phyloP scores from a whole-genome alignment of 2,797 vertebrate genomes.

The Dromococcyx pavoninus region DNA sequence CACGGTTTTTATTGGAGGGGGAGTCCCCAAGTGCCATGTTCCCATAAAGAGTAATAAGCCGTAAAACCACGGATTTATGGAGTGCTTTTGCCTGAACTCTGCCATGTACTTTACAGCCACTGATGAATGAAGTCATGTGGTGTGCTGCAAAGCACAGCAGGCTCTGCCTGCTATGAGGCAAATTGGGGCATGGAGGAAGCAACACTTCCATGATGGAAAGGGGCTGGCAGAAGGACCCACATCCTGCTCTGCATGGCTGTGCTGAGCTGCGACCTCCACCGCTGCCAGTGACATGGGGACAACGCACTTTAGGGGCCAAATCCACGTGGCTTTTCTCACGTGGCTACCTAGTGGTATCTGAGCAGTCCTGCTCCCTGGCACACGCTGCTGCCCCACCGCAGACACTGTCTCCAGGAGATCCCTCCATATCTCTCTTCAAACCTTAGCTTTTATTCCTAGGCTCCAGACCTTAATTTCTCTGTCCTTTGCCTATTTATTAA shows the following conservation, averaged over 20 bases:
- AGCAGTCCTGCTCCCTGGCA: background rate
- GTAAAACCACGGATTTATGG: background rate
- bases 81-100: background rate
- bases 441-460: background rate
- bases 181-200: background rate
- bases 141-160: background rate
- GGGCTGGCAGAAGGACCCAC: background rate
- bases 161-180: background rate
- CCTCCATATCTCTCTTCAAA: background rate
- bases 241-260: background rate
- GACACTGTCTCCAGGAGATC: background rate
- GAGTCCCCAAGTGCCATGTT: background rate
- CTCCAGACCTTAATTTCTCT: conserved; percentile 3
- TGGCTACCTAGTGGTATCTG: accelerated
- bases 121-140: accelerated
- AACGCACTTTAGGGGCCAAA: background rate
- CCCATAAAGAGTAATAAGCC: background rate
- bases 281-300: accelerated
- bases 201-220: background rate
- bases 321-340: background rate
- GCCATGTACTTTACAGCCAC: background rate
- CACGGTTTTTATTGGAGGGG: background rate
- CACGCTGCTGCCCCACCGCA: background rate
- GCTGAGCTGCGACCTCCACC: background rate
- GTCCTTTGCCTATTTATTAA: conserved; percentile 43